Evolutionary conservation across 2,113 vertebrate species (phyloP), one percentile per base, ranked within the genome.

Genomic region (Rhodinocichla rosea): DNA sequence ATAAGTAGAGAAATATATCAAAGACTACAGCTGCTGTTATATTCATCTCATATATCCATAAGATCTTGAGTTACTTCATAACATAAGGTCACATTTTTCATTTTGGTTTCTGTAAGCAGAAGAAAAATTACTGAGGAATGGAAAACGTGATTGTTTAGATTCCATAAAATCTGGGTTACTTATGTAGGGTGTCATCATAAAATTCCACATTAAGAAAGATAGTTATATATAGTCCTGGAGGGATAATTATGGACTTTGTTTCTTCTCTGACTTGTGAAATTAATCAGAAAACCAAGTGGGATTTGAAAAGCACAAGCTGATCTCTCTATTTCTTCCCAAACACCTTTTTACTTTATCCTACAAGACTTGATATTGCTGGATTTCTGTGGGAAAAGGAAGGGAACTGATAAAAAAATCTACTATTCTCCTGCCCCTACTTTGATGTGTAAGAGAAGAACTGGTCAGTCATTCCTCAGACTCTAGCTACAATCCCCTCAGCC

Each of bases 101-200:
- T 78, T 92, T 94, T 94, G 50, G 35, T 80, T 92, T 94, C 90
- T 76, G 52, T 83, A 89, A 94, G 68, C 56, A 67, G 50, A 39
- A 87, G 42, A 84, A 91, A 94, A 94, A 89, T 4, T 1, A 53
- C 63, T 90, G 23, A 56, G 50, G 57, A 92, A 83, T 55, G 59
- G 71, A 82, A 92, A 86, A 87, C 17, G 1, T 56, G 22, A 65
- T 87, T 65, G 53, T 79, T 96, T 83, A 50, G 44, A 68, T 95
- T 92, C 75, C 62, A 71, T 92, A 63, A 80, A 95, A 67, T 42
- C 63, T 60, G 27, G 24, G 15, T 91, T 85, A 81, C 64, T 89
- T 96, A 40, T 44, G 52, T 68, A 85, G 19, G 21, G 22, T 83
- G 45, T 90, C 83, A 56, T 92, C 55, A 71, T 86, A 81, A 81